Evolutionary conservation across 1,140 invertebrate species (phyloP).

Genomic region (Aphaenogaster floridana): DNA sequence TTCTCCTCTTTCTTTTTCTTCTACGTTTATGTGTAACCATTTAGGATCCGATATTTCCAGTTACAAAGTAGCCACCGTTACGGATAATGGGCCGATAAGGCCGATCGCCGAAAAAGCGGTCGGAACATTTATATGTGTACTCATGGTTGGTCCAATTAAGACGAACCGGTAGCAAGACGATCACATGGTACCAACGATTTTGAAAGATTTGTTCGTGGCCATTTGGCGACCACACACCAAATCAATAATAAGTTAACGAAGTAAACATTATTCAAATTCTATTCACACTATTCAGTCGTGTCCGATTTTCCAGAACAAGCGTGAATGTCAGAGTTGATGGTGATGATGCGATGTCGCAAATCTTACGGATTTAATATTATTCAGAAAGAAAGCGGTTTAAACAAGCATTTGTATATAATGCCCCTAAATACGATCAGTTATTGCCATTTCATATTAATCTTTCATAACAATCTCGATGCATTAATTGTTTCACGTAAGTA

Average conservation of each 20-base stretch:
- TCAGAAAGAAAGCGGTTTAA: neutral
- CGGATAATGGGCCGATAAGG: constrained; percentile 79
- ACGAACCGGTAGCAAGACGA: constrained; percentile 54
- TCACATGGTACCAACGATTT: constrained; percentile 64
- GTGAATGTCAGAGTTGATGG: constrained; percentile 11
- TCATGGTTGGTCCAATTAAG: constrained; percentile 79
- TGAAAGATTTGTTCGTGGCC: constrained; percentile 67
- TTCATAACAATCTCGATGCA: neutral
- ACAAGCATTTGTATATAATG: neutral
- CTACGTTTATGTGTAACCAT: constrained; percentile 68
- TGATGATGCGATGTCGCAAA: neutral
- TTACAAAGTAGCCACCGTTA: constrained; percentile 75
- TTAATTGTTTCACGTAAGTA: constrained; percentile 6
- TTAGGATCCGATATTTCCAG: constrained; percentile 77
- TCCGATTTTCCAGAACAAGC: neutral
- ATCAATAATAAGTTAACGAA: constrained; percentile 47
- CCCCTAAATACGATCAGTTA: neutral
- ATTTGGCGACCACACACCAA: constrained; percentile 63
- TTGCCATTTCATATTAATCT: neutral
- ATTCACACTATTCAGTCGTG: neutral
- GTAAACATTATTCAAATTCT: neutral
- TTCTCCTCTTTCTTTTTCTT: constrained; percentile 15
- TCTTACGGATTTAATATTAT: neutral
- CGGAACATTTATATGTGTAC: constrained; percentile 35
- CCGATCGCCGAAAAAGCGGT: constrained; percentile 72